Evolutionary conservation across 2,797 vertebrate species (phyloP).

Genomic region (Ceryle rudis): DNA sequence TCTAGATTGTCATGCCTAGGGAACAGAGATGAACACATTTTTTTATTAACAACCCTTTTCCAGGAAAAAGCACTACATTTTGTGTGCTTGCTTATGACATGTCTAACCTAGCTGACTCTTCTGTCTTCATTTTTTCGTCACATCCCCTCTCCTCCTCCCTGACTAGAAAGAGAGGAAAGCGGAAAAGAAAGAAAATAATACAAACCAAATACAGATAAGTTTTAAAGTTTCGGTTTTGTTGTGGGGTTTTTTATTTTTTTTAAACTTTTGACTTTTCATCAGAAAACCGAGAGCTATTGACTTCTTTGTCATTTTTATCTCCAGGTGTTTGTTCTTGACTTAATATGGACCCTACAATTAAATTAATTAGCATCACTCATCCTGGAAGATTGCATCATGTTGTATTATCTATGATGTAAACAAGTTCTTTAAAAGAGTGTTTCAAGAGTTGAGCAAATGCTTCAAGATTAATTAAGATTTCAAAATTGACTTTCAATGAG

Average conservation of each 20-base stretch:
- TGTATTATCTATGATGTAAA: neutral
- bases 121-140: neutral
- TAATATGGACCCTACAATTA: neutral
- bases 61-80: neutral
- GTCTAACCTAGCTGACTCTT: neutral
- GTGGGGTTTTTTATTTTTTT: neutral
- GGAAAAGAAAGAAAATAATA: neutral
- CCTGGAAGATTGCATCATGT: neutral
- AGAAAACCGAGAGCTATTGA: neutral
- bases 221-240: neutral
- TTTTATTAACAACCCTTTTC: neutral
- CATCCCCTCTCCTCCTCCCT: accelerated
- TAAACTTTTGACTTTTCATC: neutral
- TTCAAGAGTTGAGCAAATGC: neutral
- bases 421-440: neutral
- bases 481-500: neutral
- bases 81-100: neutral
- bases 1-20: neutral
- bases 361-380: conserved; percentile 1
- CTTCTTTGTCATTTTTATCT: neutral
- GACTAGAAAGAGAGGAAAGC: neutral
- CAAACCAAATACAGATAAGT: neutral
- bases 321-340: conserved; percentile 34
- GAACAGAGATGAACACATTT: neutral
- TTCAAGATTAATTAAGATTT: conserved; percentile 19